These are phyloP conservation scores for Hoplostethus mediterraneus DNA, from an alignment of 2,797 vertebrate species.

Conservation along the genomic window DNA sequence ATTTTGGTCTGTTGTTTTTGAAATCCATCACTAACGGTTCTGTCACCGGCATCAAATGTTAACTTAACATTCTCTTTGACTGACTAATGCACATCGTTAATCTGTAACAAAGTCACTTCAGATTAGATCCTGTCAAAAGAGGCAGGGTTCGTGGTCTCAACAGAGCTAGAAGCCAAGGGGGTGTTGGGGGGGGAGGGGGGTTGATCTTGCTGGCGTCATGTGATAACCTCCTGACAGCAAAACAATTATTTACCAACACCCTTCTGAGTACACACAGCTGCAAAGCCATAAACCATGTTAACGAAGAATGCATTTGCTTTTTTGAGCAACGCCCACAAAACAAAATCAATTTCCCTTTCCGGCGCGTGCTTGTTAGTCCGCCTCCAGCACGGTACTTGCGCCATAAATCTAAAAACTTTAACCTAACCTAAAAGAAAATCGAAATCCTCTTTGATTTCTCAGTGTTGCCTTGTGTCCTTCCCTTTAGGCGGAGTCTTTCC, in stretches of 20 bases:
- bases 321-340: conserved; percentile 28
- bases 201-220: background rate
- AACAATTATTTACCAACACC: conserved; percentile 12
- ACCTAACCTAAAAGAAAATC: background rate
- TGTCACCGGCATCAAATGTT: conserved; percentile 13
- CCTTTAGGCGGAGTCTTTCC: conserved; percentile 90
- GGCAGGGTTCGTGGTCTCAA: background rate
- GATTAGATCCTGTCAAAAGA: background rate
- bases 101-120: background rate
- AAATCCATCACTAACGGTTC: background rate
- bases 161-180: background rate
- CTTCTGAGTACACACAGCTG: conserved; percentile 45
- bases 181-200: background rate
- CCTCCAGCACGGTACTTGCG: background rate
- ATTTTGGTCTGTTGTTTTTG: conserved; percentile 5
- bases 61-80: background rate
- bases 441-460: background rate
- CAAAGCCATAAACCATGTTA: conserved; percentile 52
- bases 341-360: conserved; percentile 25
- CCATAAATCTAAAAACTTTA: background rate
- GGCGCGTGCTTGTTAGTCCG: conserved; percentile 24
- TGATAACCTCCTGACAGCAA: conserved; percentile 17
- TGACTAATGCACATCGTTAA: background rate
- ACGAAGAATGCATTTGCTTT: conserved; percentile 48
- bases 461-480: conserved; percentile 19